Evolutionary conservation across 2,797 vertebrate species (phyloP), one percentile per base, ranked within the genome.

Genomic region (Salmo trutta): DNA sequence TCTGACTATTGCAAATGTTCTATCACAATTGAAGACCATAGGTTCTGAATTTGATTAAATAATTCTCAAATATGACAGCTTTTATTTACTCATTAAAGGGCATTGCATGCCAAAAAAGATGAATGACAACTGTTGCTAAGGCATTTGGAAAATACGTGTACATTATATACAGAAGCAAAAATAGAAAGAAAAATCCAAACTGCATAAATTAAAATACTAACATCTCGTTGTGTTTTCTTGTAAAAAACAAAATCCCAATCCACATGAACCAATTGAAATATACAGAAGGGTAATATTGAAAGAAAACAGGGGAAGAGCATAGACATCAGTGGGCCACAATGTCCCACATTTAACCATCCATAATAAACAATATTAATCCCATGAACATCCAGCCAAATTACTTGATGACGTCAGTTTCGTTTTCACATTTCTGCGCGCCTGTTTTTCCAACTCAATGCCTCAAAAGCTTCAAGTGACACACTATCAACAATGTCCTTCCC

Each of bases 141-240:
- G 81, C 78, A 76, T 86, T 86, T 85, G 74, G 69, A 84, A 85
- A 84, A 88, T 74, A 83, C 69, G 47, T 27, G 75, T 72, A 84
- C 77, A 80, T 85, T 92, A 91, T 91, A 88, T 90, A 93, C 88
- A 93, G 19, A 89, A 70, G 79, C 33, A 74, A 81, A 71, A 71
- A 31, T 12, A 41, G 14, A 10, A 41, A 66, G 67, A 53, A 56
- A 70, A 81, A 72, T 83, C 33, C 77, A 86, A 82, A 74, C 79
- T 82, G 79, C 84, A 91, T 89, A 89, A 88, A 88, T 92, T 87
- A 90, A 88, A 59, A 77, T 56, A 79, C 41, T 77, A 77, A 88
- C 79, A 87, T 84, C 71, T 47, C 3, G 10, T 78, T 85, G 52
- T 80, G 54, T 80, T 85, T 75, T 71, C 73, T 83, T 81, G 52